A percentile compares a stretch with the other conserved stretches of the same genome.
These are phyloP conservation scores for Axis porcinus DNA, from an alignment of 2,113 vertebrate species.

Conservation along the genomic window DNA sequence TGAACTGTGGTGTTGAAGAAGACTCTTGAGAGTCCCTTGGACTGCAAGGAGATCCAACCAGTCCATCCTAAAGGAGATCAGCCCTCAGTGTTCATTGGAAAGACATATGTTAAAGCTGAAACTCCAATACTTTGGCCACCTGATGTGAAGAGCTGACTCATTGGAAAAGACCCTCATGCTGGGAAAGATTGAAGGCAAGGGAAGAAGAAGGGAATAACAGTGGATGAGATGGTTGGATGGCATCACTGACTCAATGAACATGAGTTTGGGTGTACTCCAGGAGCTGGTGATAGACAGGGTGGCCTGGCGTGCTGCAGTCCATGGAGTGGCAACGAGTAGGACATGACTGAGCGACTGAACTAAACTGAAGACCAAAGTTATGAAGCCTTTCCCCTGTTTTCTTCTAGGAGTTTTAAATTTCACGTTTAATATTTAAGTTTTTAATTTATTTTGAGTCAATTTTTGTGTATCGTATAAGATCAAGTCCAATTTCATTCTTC, in stretches of 20 bases:
- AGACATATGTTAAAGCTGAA: not conserved
- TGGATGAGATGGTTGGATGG: not conserved
- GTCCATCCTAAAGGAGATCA: not conserved
- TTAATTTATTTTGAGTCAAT: not conserved
- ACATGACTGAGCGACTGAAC: not conserved
- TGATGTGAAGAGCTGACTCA: not conserved
- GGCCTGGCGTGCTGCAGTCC: rapidly evolving
- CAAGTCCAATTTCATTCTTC: not conserved
- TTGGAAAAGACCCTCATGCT: not conserved
- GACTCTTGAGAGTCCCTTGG: not conserved
- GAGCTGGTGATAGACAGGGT: not conserved
- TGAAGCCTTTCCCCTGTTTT: not conserved
- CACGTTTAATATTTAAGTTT: not conserved
- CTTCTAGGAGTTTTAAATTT: not conserved
- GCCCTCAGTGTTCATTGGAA: not conserved
- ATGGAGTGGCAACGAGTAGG: rapidly evolving
- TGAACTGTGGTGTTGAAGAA: not conserved
- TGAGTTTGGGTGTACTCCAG: not conserved
- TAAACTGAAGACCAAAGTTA: not conserved
- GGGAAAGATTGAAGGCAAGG: not conserved
- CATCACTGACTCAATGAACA: not conserved
- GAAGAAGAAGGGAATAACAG: rapidly evolving
- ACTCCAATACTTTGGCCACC: not conserved
- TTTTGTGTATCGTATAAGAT: not conserved
- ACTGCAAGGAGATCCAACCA: not conserved